Percentiles rank a stretch among this genome's conserved stretches.
Conservation (phyloP, 2,797 vertebrate species). For the Perodicticus potto region DNA sequence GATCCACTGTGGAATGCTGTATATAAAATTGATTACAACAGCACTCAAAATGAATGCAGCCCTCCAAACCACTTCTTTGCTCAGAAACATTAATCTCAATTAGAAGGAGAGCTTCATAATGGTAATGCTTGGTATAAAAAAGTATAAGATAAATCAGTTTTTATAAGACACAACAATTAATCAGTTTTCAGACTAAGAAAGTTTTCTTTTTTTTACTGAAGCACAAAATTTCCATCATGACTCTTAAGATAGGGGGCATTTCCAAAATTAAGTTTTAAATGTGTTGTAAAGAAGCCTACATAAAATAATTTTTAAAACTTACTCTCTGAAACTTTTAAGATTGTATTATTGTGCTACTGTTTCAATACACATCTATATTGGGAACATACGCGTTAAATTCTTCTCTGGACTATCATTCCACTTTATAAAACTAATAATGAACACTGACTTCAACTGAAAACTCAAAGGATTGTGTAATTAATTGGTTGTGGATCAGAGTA, state of each 20-base stretch:
- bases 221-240: constrained; percentile 55
- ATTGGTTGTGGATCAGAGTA: neutral
- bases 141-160: constrained; percentile 91
- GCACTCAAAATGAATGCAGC: constrained; percentile 91
- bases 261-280: constrained; percentile 64
- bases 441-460: neutral
- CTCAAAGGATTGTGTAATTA: neutral
- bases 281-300: constrained; percentile 33
- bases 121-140: constrained; percentile 89
- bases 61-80: constrained; percentile 90
- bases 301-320: constrained; percentile 1
- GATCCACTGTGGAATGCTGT: constrained; percentile 89
- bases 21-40: constrained; percentile 91
- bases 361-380: neutral
- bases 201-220: constrained; percentile 58
- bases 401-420: neutral
- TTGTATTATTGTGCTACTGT: neutral
- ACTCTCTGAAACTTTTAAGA: neutral
- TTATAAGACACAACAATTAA: constrained; percentile 90
- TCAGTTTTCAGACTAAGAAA: constrained; percentile 86
- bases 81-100: constrained; percentile 91
- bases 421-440: neutral
- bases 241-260: constrained; percentile 69
- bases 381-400: neutral
- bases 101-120: constrained; percentile 89